phyloP scores from a whole-genome alignment of 2,797 vertebrate genomes.

The Paedocypris micromegethes region DNA sequence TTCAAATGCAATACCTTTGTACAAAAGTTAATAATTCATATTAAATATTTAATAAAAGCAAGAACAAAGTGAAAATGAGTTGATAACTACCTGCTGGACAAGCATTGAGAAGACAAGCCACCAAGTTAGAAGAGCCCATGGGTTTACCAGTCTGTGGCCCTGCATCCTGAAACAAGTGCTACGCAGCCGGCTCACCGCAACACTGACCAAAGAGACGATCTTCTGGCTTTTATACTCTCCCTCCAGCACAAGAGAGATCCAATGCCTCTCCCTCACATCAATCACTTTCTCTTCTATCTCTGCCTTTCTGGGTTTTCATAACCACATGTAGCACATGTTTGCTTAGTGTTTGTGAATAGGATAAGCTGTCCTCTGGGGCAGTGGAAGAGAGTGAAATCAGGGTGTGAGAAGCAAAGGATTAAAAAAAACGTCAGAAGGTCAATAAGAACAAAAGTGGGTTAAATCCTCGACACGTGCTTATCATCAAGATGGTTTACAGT shows the following conservation, averaged over 20 bases:
- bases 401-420: constrained; percentile 37
- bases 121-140: constrained; percentile 23
- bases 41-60: neutral
- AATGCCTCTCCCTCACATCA: constrained; percentile 13
- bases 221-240: constrained; percentile 24
- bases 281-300: neutral
- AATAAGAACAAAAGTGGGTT: constrained; percentile 16
- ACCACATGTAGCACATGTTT: constrained; percentile 49
- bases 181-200: constrained; percentile 15
- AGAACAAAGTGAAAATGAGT: no score
- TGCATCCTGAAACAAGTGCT: constrained; percentile 40
- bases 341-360: constrained; percentile 48
- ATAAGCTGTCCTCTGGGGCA: constrained; percentile 43
- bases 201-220: constrained; percentile 4
- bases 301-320: constrained; percentile 40
- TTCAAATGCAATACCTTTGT: no score
- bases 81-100: constrained; percentile 47
- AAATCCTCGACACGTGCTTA: constrained; percentile 2
- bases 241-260: constrained; percentile 12
- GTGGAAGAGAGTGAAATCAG: constrained; percentile 37
- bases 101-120: constrained; percentile 44
- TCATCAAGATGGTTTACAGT: constrained; percentile 12
- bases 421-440: constrained; percentile 9
- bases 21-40: no score
- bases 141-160: constrained; percentile 32